Evolutionary conservation across 35 echinoderm and acorn worm genomes (phyloP), one percentile per base, ranked within the genome.

Genomic region (Eucidaris tribuloides): DNA sequence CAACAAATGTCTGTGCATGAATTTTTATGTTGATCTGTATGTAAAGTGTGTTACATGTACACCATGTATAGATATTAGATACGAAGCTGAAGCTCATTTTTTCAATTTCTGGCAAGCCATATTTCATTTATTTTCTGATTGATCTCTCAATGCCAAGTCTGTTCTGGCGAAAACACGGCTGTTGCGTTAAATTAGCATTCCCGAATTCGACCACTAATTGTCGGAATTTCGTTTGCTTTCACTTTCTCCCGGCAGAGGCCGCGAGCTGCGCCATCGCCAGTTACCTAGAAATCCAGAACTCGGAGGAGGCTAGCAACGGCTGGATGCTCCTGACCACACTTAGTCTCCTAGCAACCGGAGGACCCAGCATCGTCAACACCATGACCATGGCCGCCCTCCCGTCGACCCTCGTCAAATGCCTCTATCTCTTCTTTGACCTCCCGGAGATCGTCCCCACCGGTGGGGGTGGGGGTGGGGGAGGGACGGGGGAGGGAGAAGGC

Each of bases 351-450:
- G 86, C 90, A 27, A 80, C 79, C 64, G 95, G 95, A 17, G 95
- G 95, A 19, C 66, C 80, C 32, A 99, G 86, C 65, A 99, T 99
- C 34, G 96, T 99, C 55, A 83, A 99, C 31, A 87, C 87, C 23
- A 99, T 99, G 96, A 99, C 91, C 44, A 87, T 92, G 79, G 91
- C 91, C 4, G 83, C 90, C 2, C 82, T 99, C 9, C 96, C 96
- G 34, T 99, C 96, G 24, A 99, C 96, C 18, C 72, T 99, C 34
- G 96, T 99, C 86, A 99, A 99, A 62, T 99, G 96, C 84, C 91
- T 99, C 22, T 99, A 99, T 49, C 64, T 99, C 23, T 99, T 99
- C 77, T 99, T 99, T 72, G 96, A 99, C 46, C 79, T 99, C 45
- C 86, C 96, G 11, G 81, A 93, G 83, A 86, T 93, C n/a, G 27